phyloP scores from a whole-genome alignment of 1,140 invertebrate genomes.

The Holcopasites calliopsidis region DNA sequence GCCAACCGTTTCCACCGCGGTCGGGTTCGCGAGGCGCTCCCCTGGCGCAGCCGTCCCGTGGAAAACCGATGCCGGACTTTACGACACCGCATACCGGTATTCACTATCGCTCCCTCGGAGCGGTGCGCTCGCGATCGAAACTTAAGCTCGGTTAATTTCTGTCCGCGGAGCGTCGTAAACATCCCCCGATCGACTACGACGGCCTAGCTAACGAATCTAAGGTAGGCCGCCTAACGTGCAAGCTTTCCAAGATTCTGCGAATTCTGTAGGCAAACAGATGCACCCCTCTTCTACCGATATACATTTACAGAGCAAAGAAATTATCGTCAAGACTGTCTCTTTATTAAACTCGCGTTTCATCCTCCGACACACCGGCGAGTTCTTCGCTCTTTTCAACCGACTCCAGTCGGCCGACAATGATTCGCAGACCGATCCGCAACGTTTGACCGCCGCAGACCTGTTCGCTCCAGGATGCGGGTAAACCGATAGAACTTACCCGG shows the following conservation, averaged over 20 bases:
- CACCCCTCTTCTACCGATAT: too few relatives aligned
- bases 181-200: neutral
- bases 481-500: slow-evolving; percentile 29
- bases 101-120: slow-evolving; percentile 53
- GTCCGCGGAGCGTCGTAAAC: slow-evolving; percentile 7
- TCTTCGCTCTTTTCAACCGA: neutral
- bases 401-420: too few relatives aligned
- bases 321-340: neutral
- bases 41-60: slow-evolving; percentile 35
- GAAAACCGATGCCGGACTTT: slow-evolving; percentile 70
- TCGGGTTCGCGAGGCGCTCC: neutral
- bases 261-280: too few relatives aligned
- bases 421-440: too few relatives aligned
- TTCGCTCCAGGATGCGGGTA: neutral
- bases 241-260: too few relatives aligned
- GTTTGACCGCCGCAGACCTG: too few relatives aligned
- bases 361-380: neutral
- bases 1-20: too few relatives aligned
- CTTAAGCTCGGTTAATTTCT: slow-evolving; percentile 1
- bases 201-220: slow-evolving; percentile 12
- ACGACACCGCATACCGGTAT: slow-evolving; percentile 70
- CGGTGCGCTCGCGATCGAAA: slow-evolving; percentile 57
- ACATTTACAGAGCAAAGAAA: too few relatives aligned
- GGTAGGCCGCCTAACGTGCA: too few relatives aligned
- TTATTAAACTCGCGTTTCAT: slow-evolving; percentile 9